Base-by-base conservation (phyloP, 2,888 invertebrate genomes). In the Blomia tropicalis region DNA sequence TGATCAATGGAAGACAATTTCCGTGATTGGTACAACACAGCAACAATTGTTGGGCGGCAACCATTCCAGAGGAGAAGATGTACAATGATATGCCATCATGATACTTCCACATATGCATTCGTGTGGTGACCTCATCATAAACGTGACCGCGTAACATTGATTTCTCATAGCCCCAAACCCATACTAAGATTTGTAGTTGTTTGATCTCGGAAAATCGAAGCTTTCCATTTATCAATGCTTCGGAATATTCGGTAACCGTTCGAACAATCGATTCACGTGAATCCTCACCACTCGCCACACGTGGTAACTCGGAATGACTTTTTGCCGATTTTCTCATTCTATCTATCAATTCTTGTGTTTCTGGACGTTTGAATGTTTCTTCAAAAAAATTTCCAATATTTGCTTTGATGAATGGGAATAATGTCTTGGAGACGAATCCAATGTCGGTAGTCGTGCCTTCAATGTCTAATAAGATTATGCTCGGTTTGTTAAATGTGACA, bases 371-470 rank as follows among this genome's bases (percentile, higher is more conserved):
- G 31, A 51, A 63, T 5, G 31, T 30, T 11, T 63, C 59, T 1
- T n/a, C 43, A 7, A 65, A 25, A 61, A 51, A 63, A 29, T 58
- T 47, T 11, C 25, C 22, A n/a, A 63, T 19, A 43, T 61, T 44
- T 4, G 29, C 22, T 31, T 36, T 43, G 7, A 64, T 47, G n/a
- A 51, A 63, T 47, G 65, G 65, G 29, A 64, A 61, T 44, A 65
- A 17, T n/a, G 29, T 60, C 4, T 63, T 22, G 5, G 44, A 27
- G 0, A 63, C 41, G 36, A 63, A 65, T 7, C 43, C 17, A 14
- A 23, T 19, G 14, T 64, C 65, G 5, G 61, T 63, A n/a, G 63
- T 65, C 22, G 65, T 65, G 19, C 65, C 65, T 25, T 65, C 65
- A n/a, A 65, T 63, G 58, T 65, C 65, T 14, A 65, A 32, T 5